Percentiles rank a stretch among this genome's conserved stretches.
Evolutionary conservation across 2,888 invertebrate species (phyloP).

Genomic region (Tachystola acroxantha): DNA sequence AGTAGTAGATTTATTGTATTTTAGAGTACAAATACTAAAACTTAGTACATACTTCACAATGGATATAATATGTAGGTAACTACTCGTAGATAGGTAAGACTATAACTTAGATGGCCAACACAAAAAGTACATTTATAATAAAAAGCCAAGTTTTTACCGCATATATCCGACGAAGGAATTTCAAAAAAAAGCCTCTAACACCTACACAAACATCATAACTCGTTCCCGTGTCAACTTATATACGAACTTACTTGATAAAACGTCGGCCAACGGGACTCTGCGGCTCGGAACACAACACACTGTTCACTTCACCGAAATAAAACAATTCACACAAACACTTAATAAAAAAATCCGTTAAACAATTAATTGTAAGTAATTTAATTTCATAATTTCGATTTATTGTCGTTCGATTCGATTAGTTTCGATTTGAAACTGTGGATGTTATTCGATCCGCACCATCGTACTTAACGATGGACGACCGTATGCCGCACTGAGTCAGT

Average conservation of each 20-base stretch:
- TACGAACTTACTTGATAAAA: slow-evolving; percentile 48
- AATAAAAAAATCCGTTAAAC: slow-evolving; percentile 21
- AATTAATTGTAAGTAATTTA: slow-evolving; percentile 32
- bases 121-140: no score
- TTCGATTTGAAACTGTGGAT: slow-evolving; percentile 19
- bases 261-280: slow-evolving; percentile 64
- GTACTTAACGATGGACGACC: slow-evolving; percentile 38
- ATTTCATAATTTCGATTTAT: slow-evolving; percentile 31
- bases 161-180: no score
- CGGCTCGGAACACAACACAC: slow-evolving; percentile 25
- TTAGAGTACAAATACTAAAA: no score
- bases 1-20: no score
- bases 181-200: no score
- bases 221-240: slow-evolving; percentile 32
- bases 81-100: no score
- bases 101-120: no score
- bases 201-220: slow-evolving; percentile 32
- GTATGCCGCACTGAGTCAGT: slow-evolving; percentile 64
- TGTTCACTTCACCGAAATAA: slow-evolving; percentile 13
- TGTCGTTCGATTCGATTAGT: slow-evolving; percentile 48
- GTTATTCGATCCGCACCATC: slow-evolving; percentile 19
- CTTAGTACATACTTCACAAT: no score
- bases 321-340: slow-evolving; percentile 19
- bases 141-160: no score
- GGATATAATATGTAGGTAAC: no score